phyloP scores from a whole-genome alignment of 1,140 invertebrate species.

The Venustaconcha ellipsiformis region DNA sequence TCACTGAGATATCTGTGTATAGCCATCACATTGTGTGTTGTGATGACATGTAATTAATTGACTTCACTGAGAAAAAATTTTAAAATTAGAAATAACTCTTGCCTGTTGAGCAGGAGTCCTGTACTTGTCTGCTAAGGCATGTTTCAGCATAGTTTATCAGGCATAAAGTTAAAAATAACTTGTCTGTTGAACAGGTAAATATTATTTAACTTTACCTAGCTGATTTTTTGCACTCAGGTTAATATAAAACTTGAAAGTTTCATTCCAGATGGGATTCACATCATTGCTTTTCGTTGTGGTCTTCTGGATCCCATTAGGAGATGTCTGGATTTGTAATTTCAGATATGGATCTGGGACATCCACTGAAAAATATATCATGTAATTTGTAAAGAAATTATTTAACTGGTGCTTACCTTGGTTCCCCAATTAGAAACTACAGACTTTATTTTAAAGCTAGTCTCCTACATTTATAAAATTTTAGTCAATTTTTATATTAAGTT shows the following conservation, averaged over 20 bases:
- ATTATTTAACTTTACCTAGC: slow-evolving; percentile 40
- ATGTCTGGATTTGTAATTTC: slow-evolving; percentile 62
- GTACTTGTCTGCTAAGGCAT: too few relatives aligned
- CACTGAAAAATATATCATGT: slow-evolving; percentile 54
- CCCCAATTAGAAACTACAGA: too few relatives aligned
- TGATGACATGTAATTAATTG: too few relatives aligned
- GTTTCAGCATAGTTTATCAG: not conserved
- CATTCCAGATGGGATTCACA: slow-evolving; percentile 69
- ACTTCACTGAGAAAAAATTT: not conserved
- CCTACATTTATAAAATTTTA: too few relatives aligned
- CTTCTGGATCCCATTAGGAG: slow-evolving; percentile 66
- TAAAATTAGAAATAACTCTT: not conserved
- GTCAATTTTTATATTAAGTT: too few relatives aligned
- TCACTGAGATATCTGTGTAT: too few relatives aligned
- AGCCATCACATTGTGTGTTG: too few relatives aligned
- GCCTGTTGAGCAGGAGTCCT: not conserved
- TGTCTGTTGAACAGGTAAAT: not conserved
- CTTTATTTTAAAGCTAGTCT: too few relatives aligned
- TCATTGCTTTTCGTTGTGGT: slow-evolving; percentile 67
- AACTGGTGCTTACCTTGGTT: too few relatives aligned
- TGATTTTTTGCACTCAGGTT: slow-evolving; percentile 52
- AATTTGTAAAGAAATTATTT: too few relatives aligned
- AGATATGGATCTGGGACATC: slow-evolving; percentile 71
- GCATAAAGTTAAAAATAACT: not conserved
- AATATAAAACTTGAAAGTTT: slow-evolving; percentile 68